Evolutionary conservation across 2,797 vertebrate species (phyloP), one percentile per base, ranked within the genome.

Genomic region (Falco novaeseelandiae): DNA sequence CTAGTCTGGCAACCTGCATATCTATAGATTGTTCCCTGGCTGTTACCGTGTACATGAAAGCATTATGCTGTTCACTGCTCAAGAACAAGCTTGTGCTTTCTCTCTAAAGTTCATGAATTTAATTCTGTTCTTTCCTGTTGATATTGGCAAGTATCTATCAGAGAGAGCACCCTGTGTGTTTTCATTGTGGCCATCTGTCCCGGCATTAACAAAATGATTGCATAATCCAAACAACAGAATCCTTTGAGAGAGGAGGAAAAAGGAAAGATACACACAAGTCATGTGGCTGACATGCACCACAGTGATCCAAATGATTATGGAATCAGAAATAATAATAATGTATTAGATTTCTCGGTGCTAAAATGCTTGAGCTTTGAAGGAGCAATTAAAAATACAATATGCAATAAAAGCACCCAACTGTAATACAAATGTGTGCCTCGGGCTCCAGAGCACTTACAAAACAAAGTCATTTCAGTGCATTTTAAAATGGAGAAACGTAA

Each of bases 71-170:
- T 63, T 86, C 30, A 7, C 26, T 57, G 55, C 29, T 92, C 57
- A 54, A 62, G 85, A 94, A 54, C 4, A 72, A 90, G 42, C 44
- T 79, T 83, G 38, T 82, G 84, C 42, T 93, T 93, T 94, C 79
- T 81, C 34, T 94, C 65, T 89, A 63, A 89, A 96, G 69, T 90
- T 88, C 84, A 88, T 91, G 19, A 86, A 91, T 92, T 95, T 90
- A 83, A 58, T 96, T 96, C 51, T 76, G 42, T 77, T 82, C 93
- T 92, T 97, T 97, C 96, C 92, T 96, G 96, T 97, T 97, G 94
- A 97, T 89, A 87, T 93, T 97, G 96, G 95, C 95, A 88, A 89
- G 82, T 65, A 65, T 93, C 55, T 96, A 48, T 72, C 91, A 81
- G 94, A 94, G 65, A 95, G 94, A 93, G 82, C 70, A 93, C 93